Evolutionary conservation across 2,888 invertebrate genomes (phyloP).

Genomic region (Hesperia comma): DNA sequence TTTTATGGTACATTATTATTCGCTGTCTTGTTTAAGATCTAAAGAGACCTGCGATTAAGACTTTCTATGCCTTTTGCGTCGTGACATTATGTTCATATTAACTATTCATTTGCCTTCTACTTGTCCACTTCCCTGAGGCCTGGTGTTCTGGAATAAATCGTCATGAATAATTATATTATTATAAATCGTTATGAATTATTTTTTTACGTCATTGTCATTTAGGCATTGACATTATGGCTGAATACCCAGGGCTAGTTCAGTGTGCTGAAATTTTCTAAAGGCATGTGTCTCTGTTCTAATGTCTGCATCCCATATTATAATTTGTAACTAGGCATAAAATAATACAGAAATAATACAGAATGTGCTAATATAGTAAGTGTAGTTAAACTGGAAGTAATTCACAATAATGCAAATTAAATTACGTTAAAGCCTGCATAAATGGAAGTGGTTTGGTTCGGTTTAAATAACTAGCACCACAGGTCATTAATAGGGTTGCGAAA

Average conservation of each 20-base stretch:
- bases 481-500: not conserved
- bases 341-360: not conserved
- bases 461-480: not conserved
- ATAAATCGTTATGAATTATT: too few relatives aligned
- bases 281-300: too few relatives aligned
- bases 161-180: not conserved
- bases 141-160: not conserved
- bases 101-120: conserved; percentile 3
- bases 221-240: too few relatives aligned
- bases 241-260: too few relatives aligned
- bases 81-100: conserved; percentile 7
- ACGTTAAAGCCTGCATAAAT: conserved; percentile 21
- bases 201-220: too few relatives aligned
- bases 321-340: not conserved
- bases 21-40: conserved; percentile 22
- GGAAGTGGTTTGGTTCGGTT: conserved; percentile 8
- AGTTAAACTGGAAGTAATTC: not conserved
- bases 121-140: not conserved
- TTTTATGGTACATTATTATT: conserved; percentile 35
- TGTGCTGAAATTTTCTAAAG: too few relatives aligned
- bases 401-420: conserved; percentile 19
- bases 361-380: not conserved
- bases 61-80: conserved; percentile 24
- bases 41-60: conserved; percentile 23
- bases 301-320: too few relatives aligned